Conservation (phyloP, 2,113 vertebrate species). For the Bagarius yarrelli region DNA sequence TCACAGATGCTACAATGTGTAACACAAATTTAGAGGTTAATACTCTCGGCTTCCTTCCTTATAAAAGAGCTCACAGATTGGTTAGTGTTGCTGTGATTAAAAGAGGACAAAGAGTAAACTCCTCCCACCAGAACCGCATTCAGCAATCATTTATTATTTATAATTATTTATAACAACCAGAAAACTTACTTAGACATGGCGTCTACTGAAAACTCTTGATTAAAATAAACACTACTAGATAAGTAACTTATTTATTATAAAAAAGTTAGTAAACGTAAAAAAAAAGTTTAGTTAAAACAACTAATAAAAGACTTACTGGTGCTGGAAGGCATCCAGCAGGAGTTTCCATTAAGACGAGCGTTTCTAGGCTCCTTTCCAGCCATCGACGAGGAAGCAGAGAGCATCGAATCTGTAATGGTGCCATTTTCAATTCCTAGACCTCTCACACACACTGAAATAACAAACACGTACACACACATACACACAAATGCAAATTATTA, state of each 20-base stretch:
- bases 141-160: too few species aligned
- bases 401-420: constrained; percentile 62
- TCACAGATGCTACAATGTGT: neutral
- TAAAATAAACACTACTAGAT: neutral
- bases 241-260: neutral
- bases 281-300: neutral
- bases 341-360: constrained; percentile 68
- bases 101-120: neutral
- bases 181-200: neutral
- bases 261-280: neutral
- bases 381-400: constrained; percentile 69
- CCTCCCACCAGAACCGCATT: neutral
- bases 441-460: constrained; percentile 68
- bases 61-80: neutral
- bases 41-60: neutral
- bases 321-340: constrained; percentile 71
- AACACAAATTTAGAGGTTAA: neutral
- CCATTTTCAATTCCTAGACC: constrained; percentile 71
- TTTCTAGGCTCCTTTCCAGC: constrained; percentile 44
- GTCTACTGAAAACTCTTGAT: neutral
- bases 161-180: too few species aligned
- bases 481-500: neutral
- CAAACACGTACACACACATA: neutral
- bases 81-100: neutral
- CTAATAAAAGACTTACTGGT: constrained; percentile 32